Evolutionary conservation across 2,113 vertebrate genomes (phyloP).

Genomic region (Atrichornis clamosus): DNA sequence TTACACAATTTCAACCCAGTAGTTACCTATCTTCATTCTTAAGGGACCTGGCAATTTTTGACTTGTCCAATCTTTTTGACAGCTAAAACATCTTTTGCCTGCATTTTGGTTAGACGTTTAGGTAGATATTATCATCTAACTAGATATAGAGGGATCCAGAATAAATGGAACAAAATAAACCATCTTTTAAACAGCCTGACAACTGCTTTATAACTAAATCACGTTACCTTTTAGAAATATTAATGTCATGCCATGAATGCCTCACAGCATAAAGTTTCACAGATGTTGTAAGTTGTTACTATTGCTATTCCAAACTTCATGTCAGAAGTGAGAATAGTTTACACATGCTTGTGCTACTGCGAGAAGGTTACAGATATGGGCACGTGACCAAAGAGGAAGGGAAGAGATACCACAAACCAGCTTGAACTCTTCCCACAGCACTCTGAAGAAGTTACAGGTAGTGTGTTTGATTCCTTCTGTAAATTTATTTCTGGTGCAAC

Average conservation of each 20-base stretch:
- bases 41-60: not conserved
- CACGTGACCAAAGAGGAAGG: not conserved
- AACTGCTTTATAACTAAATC: not conserved
- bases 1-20: not conserved
- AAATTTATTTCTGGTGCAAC: not conserved
- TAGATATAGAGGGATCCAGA: not conserved
- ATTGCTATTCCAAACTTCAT: not conserved
- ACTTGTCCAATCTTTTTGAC: not conserved
- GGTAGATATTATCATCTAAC: not conserved
- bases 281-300: not conserved
- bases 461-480: not conserved
- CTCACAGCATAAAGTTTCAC: not conserved
- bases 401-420: not conserved
- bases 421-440: not conserved
- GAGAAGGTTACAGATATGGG: not conserved
- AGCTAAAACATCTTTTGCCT: not conserved
- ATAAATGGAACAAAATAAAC: not conserved
- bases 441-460: not conserved
- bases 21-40: not conserved
- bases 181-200: not conserved
- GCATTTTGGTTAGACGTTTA: not conserved
- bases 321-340: not conserved
- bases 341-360: not conserved
- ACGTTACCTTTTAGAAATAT: not conserved
- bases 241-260: not conserved